These are phyloP conservation scores for Cossypha dichroa DNA, from an alignment of 2,797 vertebrate genomes.

Conservation along the genomic window DNA sequence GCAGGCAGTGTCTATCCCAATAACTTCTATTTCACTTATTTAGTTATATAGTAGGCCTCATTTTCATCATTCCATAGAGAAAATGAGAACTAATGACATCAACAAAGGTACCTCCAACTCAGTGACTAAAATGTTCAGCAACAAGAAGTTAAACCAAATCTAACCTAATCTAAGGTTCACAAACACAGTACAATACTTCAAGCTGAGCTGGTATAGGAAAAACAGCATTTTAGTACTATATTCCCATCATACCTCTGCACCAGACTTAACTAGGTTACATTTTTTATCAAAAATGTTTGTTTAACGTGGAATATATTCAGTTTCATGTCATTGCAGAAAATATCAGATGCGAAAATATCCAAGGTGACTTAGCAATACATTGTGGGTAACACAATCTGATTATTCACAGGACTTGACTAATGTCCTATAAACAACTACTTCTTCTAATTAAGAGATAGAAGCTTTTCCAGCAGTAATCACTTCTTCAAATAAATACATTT, in stretches of 20 bases:
- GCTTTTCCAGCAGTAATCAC: background rate
- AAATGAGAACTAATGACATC: background rate
- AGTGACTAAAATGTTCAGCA: background rate
- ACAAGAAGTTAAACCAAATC: background rate
- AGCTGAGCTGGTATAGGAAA: background rate
- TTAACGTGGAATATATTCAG: background rate
- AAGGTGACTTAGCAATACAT: slow-evolving; percentile 38
- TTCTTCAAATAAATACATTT: slow-evolving; percentile 7
- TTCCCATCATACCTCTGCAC: background rate
- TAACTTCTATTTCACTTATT: background rate
- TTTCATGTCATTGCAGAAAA: slow-evolving; percentile 11
- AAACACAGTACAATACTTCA: background rate
- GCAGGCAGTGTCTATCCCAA: background rate
- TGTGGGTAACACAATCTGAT: background rate
- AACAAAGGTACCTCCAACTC: background rate
- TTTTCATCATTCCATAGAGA: background rate
- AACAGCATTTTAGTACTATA: background rate
- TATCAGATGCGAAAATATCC: slow-evolving; percentile 24
- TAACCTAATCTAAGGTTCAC: background rate
- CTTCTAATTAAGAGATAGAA: slow-evolving; percentile 21
- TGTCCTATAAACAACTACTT: background rate
- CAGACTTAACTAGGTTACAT: background rate
- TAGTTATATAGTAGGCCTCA: background rate
- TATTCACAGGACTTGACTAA: slow-evolving; percentile 18
- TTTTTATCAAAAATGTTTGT: slow-evolving; percentile 52